Base-by-base conservation (phyloP, 2,888 invertebrate species). In the Aleiodes leptofemur region DNA sequence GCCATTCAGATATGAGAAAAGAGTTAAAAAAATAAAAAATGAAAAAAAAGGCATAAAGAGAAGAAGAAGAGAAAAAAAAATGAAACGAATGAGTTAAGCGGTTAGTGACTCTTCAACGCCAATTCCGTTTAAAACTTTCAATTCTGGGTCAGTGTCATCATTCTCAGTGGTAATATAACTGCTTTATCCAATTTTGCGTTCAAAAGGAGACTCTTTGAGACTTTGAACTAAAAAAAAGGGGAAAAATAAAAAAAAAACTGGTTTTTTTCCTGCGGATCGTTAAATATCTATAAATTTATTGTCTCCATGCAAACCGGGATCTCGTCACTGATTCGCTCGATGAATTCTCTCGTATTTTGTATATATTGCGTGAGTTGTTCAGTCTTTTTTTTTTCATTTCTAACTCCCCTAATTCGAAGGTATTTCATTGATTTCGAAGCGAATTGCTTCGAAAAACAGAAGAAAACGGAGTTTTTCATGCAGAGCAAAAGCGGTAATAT, bases 1-100 rank as follows among this genome's bases (percentile, higher is more conserved):
- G 78, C 79, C 72, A 76, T 79, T 75, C 59, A 72, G 73, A 77
- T 76, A 77, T 74, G 69, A 71, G 64, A 64, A 64, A 64, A 59
- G 48, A 64, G 43, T 14, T 14, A 29, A 29, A 16, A 23, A 23
- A 23, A 23, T 23, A 23, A 43, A 43, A 48, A 38, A 14, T 23
- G 16, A 16, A 29, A 29, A 16, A 61, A 13, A 55, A 55, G 50
- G 50, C 11, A 13, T 13, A 11, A n/a, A 6, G 11, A 23, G 29
- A 56, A 61, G 43, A 61, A 61, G 43, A 38, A 48, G 16, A 48
- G 11, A 23, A 16, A 43, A 64, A 64, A 64, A 83, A 84, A 86
- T 82, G 79, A 83, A 79, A 79, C 77, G 85, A 87, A 86, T 86
- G 85, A 85, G 82, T 87, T 87, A 86, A 84, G 82, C 85, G 86